Evolutionary conservation across 2,113 vertebrate genomes (phyloP).

Genomic region (Silurus glanis): DNA sequence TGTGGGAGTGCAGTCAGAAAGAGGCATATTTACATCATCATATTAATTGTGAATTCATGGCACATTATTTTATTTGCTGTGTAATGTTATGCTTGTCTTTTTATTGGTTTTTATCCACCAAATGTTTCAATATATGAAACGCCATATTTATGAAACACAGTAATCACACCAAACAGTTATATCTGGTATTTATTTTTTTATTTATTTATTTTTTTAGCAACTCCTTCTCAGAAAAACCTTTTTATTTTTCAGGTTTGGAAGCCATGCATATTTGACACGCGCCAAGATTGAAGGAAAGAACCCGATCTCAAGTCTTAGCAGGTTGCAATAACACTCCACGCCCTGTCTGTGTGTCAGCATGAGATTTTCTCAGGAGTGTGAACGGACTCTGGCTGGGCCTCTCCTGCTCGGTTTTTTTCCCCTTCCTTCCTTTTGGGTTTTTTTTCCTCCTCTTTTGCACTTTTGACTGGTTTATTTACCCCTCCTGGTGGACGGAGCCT

Average conservation of each 20-base stretch:
- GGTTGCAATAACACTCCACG: constrained; percentile 54
- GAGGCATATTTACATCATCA: neutral
- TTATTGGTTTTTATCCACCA: neutral
- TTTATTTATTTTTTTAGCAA: constrained; percentile 47
- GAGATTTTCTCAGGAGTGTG: constrained; percentile 36
- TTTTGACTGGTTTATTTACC: constrained; percentile 80
- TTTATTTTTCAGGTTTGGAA: constrained; percentile 64
- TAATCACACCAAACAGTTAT: neutral
- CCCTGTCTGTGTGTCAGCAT: constrained; percentile 35
- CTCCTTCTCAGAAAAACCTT: constrained; percentile 44
- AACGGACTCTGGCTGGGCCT: constrained; percentile 63
- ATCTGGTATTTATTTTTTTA: no score
- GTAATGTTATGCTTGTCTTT: neutral
- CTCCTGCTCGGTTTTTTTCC: constrained; percentile 49
- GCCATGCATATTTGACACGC: constrained; percentile 55
- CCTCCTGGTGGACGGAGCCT: constrained; percentile 77
- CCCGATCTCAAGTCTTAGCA: constrained; percentile 28
- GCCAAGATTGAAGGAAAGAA: constrained; percentile 21
- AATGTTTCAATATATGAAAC: no score
- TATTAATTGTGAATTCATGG: no score
- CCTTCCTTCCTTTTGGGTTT: constrained; percentile 48
- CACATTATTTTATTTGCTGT: neutral
- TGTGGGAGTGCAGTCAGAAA: neutral
- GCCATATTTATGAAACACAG: no score
- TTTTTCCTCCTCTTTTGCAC: constrained; percentile 58